Evolutionary conservation across 1,140 invertebrate genomes (phyloP).

Genomic region (Ylistrum balloti): DNA sequence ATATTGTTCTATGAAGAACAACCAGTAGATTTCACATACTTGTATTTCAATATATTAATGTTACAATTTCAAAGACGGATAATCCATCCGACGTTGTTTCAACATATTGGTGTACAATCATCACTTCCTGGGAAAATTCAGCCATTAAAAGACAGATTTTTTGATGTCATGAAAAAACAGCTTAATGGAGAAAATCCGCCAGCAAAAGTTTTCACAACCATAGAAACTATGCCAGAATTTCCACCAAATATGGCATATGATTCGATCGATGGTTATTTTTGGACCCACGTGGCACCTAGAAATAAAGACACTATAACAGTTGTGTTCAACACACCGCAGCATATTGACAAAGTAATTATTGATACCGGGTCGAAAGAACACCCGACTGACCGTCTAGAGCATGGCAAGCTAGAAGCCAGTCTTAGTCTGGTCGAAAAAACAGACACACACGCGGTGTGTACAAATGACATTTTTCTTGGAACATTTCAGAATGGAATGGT

Average conservation of each 20-base stretch:
- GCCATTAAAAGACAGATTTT: constrained; percentile 89
- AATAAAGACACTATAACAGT: constrained; percentile 64
- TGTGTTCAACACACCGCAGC: constrained; percentile 69
- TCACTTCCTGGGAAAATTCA: constrained; percentile 94
- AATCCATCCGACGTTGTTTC: constrained; percentile 78
- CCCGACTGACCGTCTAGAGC: constrained; percentile 63
- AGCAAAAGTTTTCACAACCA: constrained; percentile 65
- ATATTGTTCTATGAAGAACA: constrained; percentile 80
- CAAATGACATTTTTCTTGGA: constrained; percentile 65
- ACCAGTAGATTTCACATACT: constrained; percentile 80
- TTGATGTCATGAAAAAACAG: constrained; percentile 65
- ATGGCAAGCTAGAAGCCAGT: constrained; percentile 64
- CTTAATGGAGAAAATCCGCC: constrained; percentile 72
- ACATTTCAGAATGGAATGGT: constrained; percentile 66
- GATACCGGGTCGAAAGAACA: constrained; percentile 67
- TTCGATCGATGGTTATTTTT: constrained; percentile 67
- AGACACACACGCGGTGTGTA: constrained; percentile 62
- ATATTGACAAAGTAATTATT: constrained; percentile 64
- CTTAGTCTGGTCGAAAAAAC: constrained; percentile 53
- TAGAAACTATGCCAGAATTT: constrained; percentile 63
- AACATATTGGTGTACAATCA: constrained; percentile 80
- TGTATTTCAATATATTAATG: constrained; percentile 78
- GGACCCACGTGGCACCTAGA: constrained; percentile 63
- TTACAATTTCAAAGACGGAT: constrained; percentile 65
- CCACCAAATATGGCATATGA: constrained; percentile 64